Evolutionary conservation across 2,797 vertebrate genomes (phyloP).

Genomic region (Spinus olivaceus): DNA sequence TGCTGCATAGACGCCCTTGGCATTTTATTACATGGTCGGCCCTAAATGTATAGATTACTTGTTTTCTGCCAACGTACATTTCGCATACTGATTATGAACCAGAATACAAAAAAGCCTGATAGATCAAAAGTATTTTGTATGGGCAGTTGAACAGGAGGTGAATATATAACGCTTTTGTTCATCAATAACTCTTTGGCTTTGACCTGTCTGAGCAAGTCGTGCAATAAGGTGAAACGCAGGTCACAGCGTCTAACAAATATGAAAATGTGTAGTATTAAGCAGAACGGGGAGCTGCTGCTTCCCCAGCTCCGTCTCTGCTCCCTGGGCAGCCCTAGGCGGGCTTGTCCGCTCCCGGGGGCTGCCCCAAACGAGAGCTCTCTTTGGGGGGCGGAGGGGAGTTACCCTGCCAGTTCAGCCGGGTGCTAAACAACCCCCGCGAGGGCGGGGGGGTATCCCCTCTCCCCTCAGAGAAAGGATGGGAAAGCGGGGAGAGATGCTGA

Average conservation of each 20-base stretch:
- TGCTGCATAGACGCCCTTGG: not conserved
- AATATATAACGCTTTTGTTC: conserved; percentile 95
- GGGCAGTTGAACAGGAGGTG: conserved; percentile 82
- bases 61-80: conserved; percentile 52
- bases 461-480: not conserved
- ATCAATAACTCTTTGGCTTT: conserved; percentile 94
- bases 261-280: conserved; percentile 78
- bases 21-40: not conserved
- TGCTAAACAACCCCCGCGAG: not conserved
- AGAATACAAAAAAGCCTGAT: conserved; percentile 71
- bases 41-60: conserved; percentile 31
- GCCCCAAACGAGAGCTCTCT: not conserved
- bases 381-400: not conserved
- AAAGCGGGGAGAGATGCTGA: not conserved
- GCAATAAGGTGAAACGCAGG: conserved; percentile 95
- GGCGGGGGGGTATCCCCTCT: not conserved
- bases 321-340: not conserved
- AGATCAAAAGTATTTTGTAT: conserved; percentile 80
- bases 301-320: not conserved
- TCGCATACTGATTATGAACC: conserved; percentile 67
- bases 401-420: not conserved
- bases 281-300: not conserved
- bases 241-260: conserved; percentile 93
- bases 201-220: conserved; percentile 92
- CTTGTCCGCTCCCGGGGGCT: not conserved